Base-by-base conservation (phyloP, 1,140 invertebrate genomes). In the Diuraphis noxia region DNA sequence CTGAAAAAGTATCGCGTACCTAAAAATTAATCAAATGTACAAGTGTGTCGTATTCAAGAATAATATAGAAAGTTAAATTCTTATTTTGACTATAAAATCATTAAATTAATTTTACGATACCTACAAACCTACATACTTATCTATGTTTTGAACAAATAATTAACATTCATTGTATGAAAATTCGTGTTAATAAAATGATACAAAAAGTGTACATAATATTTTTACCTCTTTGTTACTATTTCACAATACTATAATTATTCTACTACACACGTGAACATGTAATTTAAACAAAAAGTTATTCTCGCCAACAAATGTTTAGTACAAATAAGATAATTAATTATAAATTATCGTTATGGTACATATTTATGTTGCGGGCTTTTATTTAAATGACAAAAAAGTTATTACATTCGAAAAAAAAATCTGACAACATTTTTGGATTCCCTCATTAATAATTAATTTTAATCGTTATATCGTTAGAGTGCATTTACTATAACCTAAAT, bases 401-500 rank as follows among this genome's bases (percentile, higher is more conserved):
- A 86, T 46, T 86, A 49, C 84, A 82, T 82, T 41, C 30, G 40
- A 41, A n/a, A 41, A n/a, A 40, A 82, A 23, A 82, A 82, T 82
- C 38, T 23, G 38, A 82, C 40, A 34, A 30, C n/a, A 49, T 86
- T 86, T 82, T 86, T 34, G 84, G n/a, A 86, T 86, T n/a, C 30
- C 43, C n/a, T 86, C 43, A 86, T 86, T 86, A 49, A 49, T 49
- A 86, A 86, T 86, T 86, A n/a, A 86, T 49, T 86, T 82, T 46
- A 85, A 85, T 85, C 82, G 41, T 85, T 85, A 49, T 36, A 49
- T 49, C 30, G 41, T 86, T 86, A 86, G 43, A 85, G 46, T 85
- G n/a, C 82, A 34, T 86, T 86, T 36, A 86, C 43, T 49, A 25
- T 23, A 86, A 36, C 43, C 30, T 1, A 46, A 86, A 49, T 86